phyloP scores from a whole-genome alignment of 1,140 invertebrate species.

The Neoseiulus cucumeris region DNA sequence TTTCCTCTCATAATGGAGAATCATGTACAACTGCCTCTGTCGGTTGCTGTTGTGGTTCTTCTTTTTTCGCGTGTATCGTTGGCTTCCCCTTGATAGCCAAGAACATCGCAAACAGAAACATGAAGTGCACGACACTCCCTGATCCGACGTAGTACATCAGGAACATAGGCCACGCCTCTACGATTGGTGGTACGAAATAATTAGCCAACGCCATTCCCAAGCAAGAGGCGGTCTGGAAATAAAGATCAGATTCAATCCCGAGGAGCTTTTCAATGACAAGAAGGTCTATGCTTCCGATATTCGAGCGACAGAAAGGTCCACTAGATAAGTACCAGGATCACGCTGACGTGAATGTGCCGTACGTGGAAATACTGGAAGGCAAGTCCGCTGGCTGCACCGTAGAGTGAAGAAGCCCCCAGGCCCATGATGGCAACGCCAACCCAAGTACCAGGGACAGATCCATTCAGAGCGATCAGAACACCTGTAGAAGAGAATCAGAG shows the following conservation, averaged over 20 bases:
- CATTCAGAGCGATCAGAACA: neutral
- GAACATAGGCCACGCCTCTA: neutral
- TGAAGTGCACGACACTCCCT: neutral
- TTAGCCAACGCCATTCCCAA: neutral
- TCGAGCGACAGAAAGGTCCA: too few species aligned
- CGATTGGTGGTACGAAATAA: neutral
- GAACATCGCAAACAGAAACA: neutral
- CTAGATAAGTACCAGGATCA: neutral
- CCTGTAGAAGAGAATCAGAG: neutral
- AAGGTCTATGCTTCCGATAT: too few species aligned
- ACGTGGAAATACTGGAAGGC: neutral
- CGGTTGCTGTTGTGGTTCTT: neutral
- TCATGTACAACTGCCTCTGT: too few species aligned
- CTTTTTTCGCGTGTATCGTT: neutral
- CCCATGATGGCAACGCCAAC: neutral
- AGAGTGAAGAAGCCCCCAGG: neutral
- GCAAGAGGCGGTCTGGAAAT: neutral
- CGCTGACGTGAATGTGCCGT: neutral
- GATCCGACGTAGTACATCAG: neutral
- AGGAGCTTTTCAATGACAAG: too few species aligned
- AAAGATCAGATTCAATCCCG: too few species aligned
- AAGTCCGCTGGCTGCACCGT: neutral
- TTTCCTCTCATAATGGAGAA: too few species aligned
- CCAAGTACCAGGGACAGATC: neutral
- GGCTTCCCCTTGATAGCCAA: neutral